phyloP scores from a whole-genome alignment of 2,888 invertebrate species.

The Plagiodera versicolora region DNA sequence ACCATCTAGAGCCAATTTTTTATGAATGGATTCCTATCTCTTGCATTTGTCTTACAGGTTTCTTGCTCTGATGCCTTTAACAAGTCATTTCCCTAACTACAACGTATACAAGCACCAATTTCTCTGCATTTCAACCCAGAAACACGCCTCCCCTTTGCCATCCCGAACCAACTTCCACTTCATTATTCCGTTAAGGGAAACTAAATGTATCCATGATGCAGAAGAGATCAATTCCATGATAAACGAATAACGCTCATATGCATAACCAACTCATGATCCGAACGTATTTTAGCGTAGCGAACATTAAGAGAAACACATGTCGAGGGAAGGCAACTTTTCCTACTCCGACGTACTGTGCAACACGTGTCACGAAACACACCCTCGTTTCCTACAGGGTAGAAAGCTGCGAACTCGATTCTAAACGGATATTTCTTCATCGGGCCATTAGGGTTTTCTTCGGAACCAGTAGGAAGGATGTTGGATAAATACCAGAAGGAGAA shows the following conservation, averaged over 20 bases:
- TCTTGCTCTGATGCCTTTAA: too few relatives aligned
- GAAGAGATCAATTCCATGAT: slow-evolving; percentile 13
- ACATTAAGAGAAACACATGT: slow-evolving; percentile 30
- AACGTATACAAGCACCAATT: too few relatives aligned
- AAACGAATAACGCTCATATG: slow-evolving; percentile 8
- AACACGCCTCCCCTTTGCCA: too few relatives aligned
- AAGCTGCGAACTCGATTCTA: slow-evolving; percentile 15
- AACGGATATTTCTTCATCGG: slow-evolving; percentile 26
- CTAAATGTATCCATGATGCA: slow-evolving; percentile 9
- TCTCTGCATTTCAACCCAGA: too few relatives aligned
- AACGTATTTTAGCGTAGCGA: slow-evolving; percentile 20
- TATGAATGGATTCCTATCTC: too few relatives aligned
- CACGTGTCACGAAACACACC: slow-evolving; percentile 27
- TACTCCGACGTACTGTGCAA: slow-evolving; percentile 26
- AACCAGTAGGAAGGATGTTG: neutral
- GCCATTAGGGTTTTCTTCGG: slow-evolving; percentile 13
- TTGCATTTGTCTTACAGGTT: too few relatives aligned
- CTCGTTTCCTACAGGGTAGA: slow-evolving; percentile 15
- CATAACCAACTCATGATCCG: slow-evolving; percentile 10
- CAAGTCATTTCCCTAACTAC: too few relatives aligned
- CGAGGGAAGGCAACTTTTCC: slow-evolving; percentile 23
- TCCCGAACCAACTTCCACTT: slow-evolving; percentile 1
- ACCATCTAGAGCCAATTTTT: too few relatives aligned
- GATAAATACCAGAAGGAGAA: neutral
- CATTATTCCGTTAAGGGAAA: slow-evolving; percentile 11